Evolutionary conservation across 2,797 vertebrate species (phyloP), one percentile per base, ranked within the genome.

Genomic region (Sebastes itinus): DNA sequence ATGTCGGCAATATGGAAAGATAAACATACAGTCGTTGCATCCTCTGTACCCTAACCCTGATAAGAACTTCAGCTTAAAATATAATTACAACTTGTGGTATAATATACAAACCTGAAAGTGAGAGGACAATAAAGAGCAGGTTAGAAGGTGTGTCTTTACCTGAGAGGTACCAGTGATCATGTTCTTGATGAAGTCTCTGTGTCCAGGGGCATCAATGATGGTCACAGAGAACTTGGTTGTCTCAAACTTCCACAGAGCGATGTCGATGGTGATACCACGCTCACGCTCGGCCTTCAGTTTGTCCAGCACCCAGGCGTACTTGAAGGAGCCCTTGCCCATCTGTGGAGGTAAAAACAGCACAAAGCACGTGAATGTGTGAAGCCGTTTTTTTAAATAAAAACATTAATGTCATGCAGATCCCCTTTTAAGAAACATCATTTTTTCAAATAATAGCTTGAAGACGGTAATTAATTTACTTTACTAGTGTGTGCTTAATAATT

Each of bases 301-400:
- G 92, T 96, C 96, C 91, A 96, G 80, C 82, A 96, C 96, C 96
- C 95, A 96, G 84, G 95, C 96, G 0, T 97, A 96, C 84, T 96
- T 96, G 94, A 97, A 96, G 85, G 96, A 97, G 72, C 96, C 96
- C 72, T 97, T 97, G 8, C 96, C 96, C 96, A 96, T 97, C 96
- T 96, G 7, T 8, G 1, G 1, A 10, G 10, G 22, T 75, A 13
- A 11, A 63, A 46, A 52, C 11, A 18, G 38, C 4, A 8, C 6
- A 58, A 30, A 30, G 32, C 3, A 46, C 10, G 10, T 63, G 61
- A 63, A 35, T 30, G 38, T 12, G 42, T 12, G 23, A 20, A 14
- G 94, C 94, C 94, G 95, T 35, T 95, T 35, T 61, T 56, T 16
- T 6, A 38, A 42, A 32, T 22, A 32, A 61, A 49, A 32, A 30